Percentiles rank a stretch among this genome's conserved stretches.
Evolutionary conservation across 1,140 invertebrate species (phyloP).

Genomic region (Zaprionus vittiger): DNA sequence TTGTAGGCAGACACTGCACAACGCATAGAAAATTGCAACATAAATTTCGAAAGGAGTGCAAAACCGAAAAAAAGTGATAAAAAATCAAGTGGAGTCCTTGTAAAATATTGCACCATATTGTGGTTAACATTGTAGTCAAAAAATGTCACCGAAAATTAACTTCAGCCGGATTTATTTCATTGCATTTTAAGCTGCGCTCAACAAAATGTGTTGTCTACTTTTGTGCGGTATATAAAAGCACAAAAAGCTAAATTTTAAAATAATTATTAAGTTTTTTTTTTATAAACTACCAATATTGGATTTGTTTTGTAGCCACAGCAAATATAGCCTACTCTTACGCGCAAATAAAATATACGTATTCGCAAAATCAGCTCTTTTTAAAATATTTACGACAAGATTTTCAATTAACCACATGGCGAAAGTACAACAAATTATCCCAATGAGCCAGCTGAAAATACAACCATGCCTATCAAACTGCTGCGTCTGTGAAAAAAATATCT

Average conservation of each 20-base stretch:
- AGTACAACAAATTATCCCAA: background rate
- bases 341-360: background rate
- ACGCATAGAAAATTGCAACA: conserved; percentile 74
- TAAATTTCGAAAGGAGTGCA: conserved; percentile 42
- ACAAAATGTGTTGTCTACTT: conserved; percentile 25
- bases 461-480: background rate
- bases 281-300: too few relatives aligned
- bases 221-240: background rate
- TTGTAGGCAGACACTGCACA: conserved; percentile 41
- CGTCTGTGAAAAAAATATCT: background rate
- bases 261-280: too few relatives aligned
- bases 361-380: background rate
- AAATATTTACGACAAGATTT: background rate
- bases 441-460: background rate
- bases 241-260: too few relatives aligned
- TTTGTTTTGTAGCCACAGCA: too few relatives aligned
- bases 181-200: conserved; percentile 13
- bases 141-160: conserved; percentile 70
- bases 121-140: conserved; percentile 69
- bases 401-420: background rate
- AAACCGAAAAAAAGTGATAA: conserved; percentile 21
- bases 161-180: conserved; percentile 53
- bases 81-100: conserved; percentile 11
- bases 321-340: background rate
- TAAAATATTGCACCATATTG: conserved; percentile 46